Conservation (phyloP, 2,888 invertebrate genomes). For the Trissoscelio sp. region DNA sequence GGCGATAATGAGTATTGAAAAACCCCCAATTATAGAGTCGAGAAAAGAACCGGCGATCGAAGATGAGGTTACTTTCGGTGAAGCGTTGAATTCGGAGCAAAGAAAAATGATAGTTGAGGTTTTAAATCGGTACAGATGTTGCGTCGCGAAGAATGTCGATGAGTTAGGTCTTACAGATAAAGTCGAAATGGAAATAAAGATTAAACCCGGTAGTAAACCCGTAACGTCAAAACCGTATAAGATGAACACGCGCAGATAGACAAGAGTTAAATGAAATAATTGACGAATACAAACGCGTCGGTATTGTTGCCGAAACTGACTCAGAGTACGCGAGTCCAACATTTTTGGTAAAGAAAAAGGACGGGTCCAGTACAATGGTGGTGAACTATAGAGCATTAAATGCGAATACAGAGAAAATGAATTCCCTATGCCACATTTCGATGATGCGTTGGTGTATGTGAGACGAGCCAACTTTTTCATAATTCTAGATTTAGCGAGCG, state of each 20-base stretch:
- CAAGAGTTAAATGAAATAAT: slow-evolving; percentile 13
- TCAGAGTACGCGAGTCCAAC: slow-evolving; percentile 14
- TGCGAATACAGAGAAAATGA: background rate
- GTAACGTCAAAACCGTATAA: slow-evolving; percentile 4
- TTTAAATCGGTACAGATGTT: background rate
- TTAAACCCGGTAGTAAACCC: slow-evolving; percentile 1
- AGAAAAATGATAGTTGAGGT: background rate
- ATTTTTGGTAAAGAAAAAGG: slow-evolving; percentile 19
- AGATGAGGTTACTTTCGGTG: no score
- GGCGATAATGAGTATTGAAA: background rate
- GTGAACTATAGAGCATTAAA: slow-evolving; percentile 23
- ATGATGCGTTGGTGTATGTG: background rate
- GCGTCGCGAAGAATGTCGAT: background rate
- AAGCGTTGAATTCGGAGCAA: background rate
- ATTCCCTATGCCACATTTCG: slow-evolving; percentile 9
- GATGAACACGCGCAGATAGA: background rate
- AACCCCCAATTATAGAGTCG: background rate
- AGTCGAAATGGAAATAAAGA: background rate
- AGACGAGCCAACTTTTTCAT: background rate
- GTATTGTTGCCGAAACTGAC: slow-evolving; percentile 10
- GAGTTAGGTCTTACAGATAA: background rate
- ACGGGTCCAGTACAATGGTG: slow-evolving; percentile 16
- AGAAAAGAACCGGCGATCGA: no score
- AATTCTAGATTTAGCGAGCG: background rate
- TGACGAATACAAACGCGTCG: background rate